These are phyloP conservation scores for Acronicta aceris DNA, from an alignment of 2,888 invertebrate species.

Conservation along the genomic window DNA sequence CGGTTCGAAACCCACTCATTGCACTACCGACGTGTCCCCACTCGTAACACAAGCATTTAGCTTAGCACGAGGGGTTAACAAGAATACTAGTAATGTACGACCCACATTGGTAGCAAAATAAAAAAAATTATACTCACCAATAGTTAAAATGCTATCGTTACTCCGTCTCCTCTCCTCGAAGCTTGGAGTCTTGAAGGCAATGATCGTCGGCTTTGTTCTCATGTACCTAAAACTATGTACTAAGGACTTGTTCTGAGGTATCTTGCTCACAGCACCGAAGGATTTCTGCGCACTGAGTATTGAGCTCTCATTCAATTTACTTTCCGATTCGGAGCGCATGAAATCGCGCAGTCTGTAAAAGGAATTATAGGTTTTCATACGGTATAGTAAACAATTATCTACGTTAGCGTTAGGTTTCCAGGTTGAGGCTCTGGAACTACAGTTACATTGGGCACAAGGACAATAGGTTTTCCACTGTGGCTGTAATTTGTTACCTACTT, in stretches of 20 bases:
- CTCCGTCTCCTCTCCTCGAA: constrained; percentile 90
- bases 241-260: constrained; percentile 94
- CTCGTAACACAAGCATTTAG: too few species aligned
- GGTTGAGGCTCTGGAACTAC: too few species aligned
- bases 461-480: too few species aligned
- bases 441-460: too few species aligned
- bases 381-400: too few species aligned
- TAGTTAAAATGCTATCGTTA: constrained; percentile 88
- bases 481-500: too few species aligned
- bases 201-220: constrained; percentile 96
- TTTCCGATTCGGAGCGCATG: constrained; percentile 94
- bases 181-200: constrained; percentile 95
- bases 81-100: too few species aligned
- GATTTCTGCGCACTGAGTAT: constrained; percentile 77
- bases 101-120: too few species aligned
- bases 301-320: constrained; percentile 92
- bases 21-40: too few species aligned
- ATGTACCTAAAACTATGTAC: constrained; percentile 97
- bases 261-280: constrained; percentile 71
- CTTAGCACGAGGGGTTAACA: too few species aligned
- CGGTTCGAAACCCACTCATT: too few species aligned
- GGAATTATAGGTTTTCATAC: background rate
- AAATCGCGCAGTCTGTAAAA: constrained; percentile 90
- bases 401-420: too few species aligned
- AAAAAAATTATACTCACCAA: constrained; percentile 80